These are phyloP conservation scores for Parochlus steinenii DNA, from an alignment of 2,888 invertebrate species.

Conservation along the genomic window DNA sequence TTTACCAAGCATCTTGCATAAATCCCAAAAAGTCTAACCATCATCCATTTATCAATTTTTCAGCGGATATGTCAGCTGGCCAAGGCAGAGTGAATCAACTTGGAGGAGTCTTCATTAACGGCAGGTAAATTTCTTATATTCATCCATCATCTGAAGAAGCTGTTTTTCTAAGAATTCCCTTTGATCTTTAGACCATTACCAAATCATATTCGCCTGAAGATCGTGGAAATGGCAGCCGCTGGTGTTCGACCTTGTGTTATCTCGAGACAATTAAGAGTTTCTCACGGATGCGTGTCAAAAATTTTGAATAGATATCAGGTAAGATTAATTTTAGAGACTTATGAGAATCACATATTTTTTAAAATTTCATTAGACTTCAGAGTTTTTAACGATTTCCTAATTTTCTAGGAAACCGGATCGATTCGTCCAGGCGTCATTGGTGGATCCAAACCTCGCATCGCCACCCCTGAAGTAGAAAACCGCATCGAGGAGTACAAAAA, in stretches of 20 bases:
- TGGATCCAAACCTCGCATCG: conserved; percentile 83
- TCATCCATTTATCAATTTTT: neutral
- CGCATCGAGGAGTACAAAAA: conserved; percentile 81
- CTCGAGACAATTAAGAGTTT: conserved; percentile 83
- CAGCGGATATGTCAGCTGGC: conserved; percentile 34
- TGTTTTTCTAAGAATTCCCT: too few species aligned
- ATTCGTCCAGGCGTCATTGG: conserved; percentile 90
- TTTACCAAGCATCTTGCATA: neutral
- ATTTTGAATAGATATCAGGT: conserved; percentile 90
- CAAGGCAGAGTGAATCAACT: conserved; percentile 94
- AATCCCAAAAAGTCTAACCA: neutral
- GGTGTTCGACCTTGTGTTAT: conserved; percentile 93
- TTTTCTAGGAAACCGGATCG: conserved; percentile 85
- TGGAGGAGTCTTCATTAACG: conserved; percentile 96
- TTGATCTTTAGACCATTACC: conserved; percentile 92
- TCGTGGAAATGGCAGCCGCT: conserved; percentile 90
- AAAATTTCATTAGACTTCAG: too few species aligned
- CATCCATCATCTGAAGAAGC: too few species aligned
- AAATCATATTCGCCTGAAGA: conserved; percentile 85
- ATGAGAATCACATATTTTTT: too few species aligned
- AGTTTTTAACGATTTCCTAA: conserved; percentile 7
- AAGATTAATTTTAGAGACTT: conserved; percentile 25
- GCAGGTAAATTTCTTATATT: conserved; percentile 32
- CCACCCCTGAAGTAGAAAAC: conserved; percentile 83
- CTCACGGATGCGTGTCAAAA: conserved; percentile 95